phyloP scores from a whole-genome alignment of 2,888 invertebrate genomes.

The Heliconius sara region DNA sequence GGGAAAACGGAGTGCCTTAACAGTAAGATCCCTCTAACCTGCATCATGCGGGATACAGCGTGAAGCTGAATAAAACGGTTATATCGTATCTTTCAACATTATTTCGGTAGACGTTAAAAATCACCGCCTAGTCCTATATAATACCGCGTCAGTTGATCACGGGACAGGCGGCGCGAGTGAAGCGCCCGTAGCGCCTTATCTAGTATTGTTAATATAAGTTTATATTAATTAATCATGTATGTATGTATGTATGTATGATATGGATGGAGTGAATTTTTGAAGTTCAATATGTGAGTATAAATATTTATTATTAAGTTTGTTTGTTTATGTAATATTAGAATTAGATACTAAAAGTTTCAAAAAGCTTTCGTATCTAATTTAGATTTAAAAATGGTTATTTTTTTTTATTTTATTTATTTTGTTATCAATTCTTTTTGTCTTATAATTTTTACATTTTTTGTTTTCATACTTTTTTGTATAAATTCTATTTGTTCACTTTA shows the following conservation, averaged over 20 bases:
- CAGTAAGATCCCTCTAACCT: too few relatives aligned
- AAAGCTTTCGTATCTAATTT: too few relatives aligned
- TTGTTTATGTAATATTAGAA: too few relatives aligned
- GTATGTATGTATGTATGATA: background rate
- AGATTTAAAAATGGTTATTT: too few relatives aligned
- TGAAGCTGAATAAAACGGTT: background rate
- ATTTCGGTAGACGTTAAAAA: conserved; percentile 13
- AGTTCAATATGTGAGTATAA: conserved; percentile 13
- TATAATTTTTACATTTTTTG: too few relatives aligned
- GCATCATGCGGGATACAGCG: too few relatives aligned
- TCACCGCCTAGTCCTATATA: conserved; percentile 5
- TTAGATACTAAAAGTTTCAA: too few relatives aligned
- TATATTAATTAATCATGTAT: background rate
- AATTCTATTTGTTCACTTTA: too few relatives aligned
- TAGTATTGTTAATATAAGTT: background rate
- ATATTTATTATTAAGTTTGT: background rate
- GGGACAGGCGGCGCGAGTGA: conserved; percentile 35
- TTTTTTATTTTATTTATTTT: too few relatives aligned
- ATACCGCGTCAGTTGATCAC: conserved; percentile 39
- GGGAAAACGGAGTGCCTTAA: too few relatives aligned
- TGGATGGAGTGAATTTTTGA: background rate
- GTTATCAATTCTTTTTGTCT: too few relatives aligned
- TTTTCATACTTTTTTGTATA: too few relatives aligned
- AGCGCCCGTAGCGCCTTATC: conserved; percentile 10
- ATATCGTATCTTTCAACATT: conserved; percentile 19